Evolutionary conservation across 2,888 invertebrate species (phyloP).

Genomic region (Lottia gigantea): DNA sequence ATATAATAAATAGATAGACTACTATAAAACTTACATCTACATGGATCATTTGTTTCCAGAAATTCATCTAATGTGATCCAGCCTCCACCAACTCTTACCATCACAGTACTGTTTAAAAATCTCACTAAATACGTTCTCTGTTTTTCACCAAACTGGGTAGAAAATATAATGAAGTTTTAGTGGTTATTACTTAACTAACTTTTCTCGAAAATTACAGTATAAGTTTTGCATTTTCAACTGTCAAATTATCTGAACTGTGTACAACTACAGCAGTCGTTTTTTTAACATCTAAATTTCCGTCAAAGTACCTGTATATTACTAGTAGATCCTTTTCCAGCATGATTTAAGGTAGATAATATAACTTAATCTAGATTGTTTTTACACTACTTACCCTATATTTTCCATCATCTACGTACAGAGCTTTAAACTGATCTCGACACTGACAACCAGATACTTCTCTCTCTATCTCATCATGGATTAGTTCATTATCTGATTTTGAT

Average conservation of each 20-base stretch:
- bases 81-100: slow-evolving; percentile 99
- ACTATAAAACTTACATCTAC: slow-evolving; percentile 84
- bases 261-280: no score
- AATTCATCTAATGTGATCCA: slow-evolving; percentile 99
- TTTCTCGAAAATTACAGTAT: no score
- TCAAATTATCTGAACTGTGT: no score
- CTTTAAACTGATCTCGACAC: slow-evolving; percentile 62
- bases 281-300: no score
- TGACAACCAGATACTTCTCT: slow-evolving; percentile 64
- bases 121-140: slow-evolving; percentile 83
- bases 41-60: slow-evolving; percentile 98
- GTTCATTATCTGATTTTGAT: slow-evolving; percentile 55
- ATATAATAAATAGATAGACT: slow-evolving; percentile 20
- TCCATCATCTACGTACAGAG: slow-evolving; percentile 62
- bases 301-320: no score
- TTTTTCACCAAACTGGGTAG: slow-evolving; percentile 66
- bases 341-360: neutral
- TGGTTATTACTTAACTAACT: no score
- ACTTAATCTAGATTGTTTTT: no score
- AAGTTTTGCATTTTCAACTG: no score
- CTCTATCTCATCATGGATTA: slow-evolving; percentile 67
- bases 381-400: slow-evolving; percentile 64
- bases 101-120: slow-evolving; percentile 97
- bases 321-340: no score
- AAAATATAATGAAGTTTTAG: no score